Percentiles rank a stretch among this genome's conserved stretches.
These are phyloP conservation scores for Colossoma macropomum DNA, from an alignment of 2,113 vertebrate species.

Conservation along the genomic window DNA sequence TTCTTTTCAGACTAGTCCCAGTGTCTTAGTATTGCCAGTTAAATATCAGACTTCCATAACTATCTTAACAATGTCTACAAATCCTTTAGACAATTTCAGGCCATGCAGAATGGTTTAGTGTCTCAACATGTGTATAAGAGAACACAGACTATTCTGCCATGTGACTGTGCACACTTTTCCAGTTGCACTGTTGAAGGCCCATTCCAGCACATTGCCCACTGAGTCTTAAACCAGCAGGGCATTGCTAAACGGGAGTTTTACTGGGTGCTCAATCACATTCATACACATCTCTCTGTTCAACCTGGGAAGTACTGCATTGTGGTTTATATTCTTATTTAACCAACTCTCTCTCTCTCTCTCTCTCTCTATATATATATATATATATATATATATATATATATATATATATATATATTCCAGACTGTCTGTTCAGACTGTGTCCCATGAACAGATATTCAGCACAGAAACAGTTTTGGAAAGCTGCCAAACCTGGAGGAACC, in stretches of 20 bases:
- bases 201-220: neutral
- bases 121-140: neutral
- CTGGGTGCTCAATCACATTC: neutral
- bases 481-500: conserved; percentile 94
- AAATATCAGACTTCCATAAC: too few species aligned
- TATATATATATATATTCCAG: too few species aligned
- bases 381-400: too few species aligned
- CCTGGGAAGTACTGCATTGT: neutral
- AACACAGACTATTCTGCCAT: neutral
- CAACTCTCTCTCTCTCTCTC: neutral
- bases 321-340: neutral
- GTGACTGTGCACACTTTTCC: neutral
- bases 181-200: neutral
- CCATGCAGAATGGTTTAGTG: too few species aligned
- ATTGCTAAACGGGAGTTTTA: neutral
- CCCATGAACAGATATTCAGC: conserved; percentile 99
- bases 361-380: too few species aligned
- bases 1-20: too few species aligned
- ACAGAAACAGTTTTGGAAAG: conserved; percentile 99
- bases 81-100: too few species aligned
- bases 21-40: too few species aligned
- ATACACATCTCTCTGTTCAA: neutral
- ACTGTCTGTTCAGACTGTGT: conserved; percentile 97
- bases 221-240: neutral
- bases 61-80: too few species aligned